Evolutionary conservation across 1,140 invertebrate genomes (phyloP), one percentile per base, ranked within the genome.

Genomic region (Drosophila tropicalis): DNA sequence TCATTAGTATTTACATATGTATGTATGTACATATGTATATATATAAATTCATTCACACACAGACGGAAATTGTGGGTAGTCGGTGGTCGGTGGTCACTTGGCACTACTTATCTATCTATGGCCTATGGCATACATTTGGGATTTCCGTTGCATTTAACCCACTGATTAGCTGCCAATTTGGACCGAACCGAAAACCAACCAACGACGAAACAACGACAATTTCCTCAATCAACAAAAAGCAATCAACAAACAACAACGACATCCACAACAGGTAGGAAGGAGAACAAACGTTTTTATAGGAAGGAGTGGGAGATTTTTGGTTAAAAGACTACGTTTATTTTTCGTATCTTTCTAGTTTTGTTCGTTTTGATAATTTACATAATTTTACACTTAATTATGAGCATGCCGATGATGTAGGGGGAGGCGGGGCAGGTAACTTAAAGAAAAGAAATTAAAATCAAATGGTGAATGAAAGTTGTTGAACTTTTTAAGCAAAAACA

Each of bases 321-420:
- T 5, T 29, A 29, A 29, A 29, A 29, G 29, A 29, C 29, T 6
- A 29, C 13, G 39, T 19, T 41, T 51, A 19, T 19, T 17, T 47
- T 47, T 22, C n/a, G 3, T 51, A 19, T 17, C 1, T 51, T 51
- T 51, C 19, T 22, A 12, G 44, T 22, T 51, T 51, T 22, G 17
- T 51, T 15, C 19, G 9, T 51, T 51, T 5, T 51, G 13, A 19
- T 47, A 70, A 87, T 89, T 87, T 69, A 80, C 84, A 87, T 87
- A 87, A 87, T 89, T 87, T 83, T 78, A 89, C 83, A 87, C 83
- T 87, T 87, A 78, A 87, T 87, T 87, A 62, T 79, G 67, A 80
- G 74, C 68, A 75, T 39, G n/a, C 22, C 7, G 34, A 13, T 4
- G 36, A 9, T 39, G 36, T 4, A 12, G 36, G 54, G 19, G 19